phyloP scores from a whole-genome alignment of 2,888 invertebrate genomes.

The Apamea monoglypha region DNA sequence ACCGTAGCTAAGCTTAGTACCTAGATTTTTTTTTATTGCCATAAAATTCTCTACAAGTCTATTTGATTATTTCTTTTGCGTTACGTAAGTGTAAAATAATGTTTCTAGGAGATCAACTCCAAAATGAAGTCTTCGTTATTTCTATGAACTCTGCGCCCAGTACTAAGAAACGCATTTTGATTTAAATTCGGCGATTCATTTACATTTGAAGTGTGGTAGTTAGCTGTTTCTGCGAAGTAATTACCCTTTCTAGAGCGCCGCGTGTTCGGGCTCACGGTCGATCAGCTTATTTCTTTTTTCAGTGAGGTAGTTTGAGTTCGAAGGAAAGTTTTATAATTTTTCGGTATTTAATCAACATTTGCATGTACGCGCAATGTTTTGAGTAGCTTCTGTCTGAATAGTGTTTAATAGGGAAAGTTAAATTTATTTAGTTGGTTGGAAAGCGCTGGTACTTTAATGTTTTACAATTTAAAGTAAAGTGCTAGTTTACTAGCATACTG shows the following conservation, averaged over 20 bases:
- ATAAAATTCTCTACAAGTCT: not conserved
- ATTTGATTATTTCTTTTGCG: not conserved
- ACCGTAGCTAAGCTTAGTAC: not conserved
- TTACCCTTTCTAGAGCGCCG: conserved; percentile 33
- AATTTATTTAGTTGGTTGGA: not conserved
- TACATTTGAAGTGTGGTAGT: conserved; percentile 46
- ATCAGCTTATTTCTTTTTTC: conserved; percentile 35
- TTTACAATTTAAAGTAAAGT: too few relatives aligned
- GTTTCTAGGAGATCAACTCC: not conserved
- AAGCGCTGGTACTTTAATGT: not conserved
- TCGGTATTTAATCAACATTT: conserved; percentile 18
- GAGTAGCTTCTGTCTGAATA: not conserved
- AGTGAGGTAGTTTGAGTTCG: not conserved
- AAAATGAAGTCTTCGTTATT: not conserved
- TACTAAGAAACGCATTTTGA: conserved; percentile 10
- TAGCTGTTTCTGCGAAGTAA: conserved; percentile 42
- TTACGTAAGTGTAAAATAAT: not conserved
- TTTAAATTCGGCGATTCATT: conserved; percentile 44
- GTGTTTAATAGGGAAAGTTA: conserved; percentile 1
- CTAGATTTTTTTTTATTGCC: not conserved
- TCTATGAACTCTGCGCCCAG: not conserved
- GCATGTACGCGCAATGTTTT: not conserved
- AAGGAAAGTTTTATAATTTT: conserved; percentile 8
- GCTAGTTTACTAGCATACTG: not conserved
- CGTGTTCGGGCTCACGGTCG: conserved; percentile 10